Base-by-base conservation (phyloP, 2,888 invertebrate genomes). In the Andrena praecox region DNA sequence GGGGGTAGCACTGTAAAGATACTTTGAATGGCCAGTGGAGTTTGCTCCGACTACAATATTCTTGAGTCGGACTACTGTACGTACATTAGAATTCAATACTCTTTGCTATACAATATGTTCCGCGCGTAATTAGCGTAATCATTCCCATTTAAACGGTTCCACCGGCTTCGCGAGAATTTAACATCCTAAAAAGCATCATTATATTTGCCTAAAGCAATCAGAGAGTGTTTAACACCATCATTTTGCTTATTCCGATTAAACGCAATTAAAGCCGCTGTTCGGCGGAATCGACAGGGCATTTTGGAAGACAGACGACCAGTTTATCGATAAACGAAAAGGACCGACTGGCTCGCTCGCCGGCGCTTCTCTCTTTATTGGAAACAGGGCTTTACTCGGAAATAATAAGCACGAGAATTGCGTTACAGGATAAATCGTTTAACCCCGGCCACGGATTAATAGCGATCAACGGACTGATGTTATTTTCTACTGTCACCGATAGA, bases 341-440 rank as follows among this genome's bases (percentile, higher is more conserved):
- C n/a, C 12, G 59, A 66, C 27, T 60, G 24, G 8, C 5, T 35
- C 27, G 42, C 27, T 52, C 8, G 8, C 5, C 16, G 10, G 42
- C 64, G 64, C 35, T 76, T 69, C 63, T 24, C 64, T 27, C 50
- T 52, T 27, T 29, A 42, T 35, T 27, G 69, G 42, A 33, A 29
- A 64, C n/a, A 6, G 24, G 33, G 50, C 54, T 70, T 24, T 24
- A 24, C 24, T 54, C 54, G 27, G 63, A 31, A 75, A 75, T 79
- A 77, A 72, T 72, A 59, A 79, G 63, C 77, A 24, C 42, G 52
- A 24, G 67, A 75, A 63, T 75, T 54, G 27, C 48, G 68, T 79
- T 75, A 75, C 75, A 63, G 12, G 48, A 50, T 75, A 79, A 79
- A 64, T 74, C 68, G 69, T 79, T 69, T 69, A 79, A 6, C 29